Conservation (phyloP, 2,888 invertebrate genomes). For the Diogma glabrata region DNA sequence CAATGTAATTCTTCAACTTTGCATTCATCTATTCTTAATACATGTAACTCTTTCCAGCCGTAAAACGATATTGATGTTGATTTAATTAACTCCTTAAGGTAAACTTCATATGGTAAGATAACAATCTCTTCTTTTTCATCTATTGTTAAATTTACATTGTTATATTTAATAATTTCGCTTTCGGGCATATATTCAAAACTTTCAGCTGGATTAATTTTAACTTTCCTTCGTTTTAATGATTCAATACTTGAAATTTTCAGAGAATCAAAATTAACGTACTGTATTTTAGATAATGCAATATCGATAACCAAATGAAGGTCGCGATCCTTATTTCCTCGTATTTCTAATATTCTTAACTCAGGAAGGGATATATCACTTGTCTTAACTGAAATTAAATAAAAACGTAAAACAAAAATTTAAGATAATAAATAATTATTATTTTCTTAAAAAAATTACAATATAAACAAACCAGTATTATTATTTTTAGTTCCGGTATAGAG, state of each 20-base stretch:
- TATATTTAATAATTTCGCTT: constrained; percentile 25
- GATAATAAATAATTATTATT: background rate
- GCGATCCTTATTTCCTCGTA: constrained; percentile 42
- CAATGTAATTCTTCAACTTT: constrained; percentile 48
- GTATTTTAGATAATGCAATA: constrained; percentile 36
- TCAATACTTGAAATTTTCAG: constrained; percentile 37
- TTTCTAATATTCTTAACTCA: constrained; percentile 45
- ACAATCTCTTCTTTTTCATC: constrained; percentile 37
- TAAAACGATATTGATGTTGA: constrained; percentile 33
- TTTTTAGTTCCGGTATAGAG: constrained; percentile 40
- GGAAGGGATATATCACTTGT: constrained; percentile 29
- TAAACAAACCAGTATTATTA: constrained; percentile 27
- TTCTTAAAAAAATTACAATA: background rate
- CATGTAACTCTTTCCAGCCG: constrained; percentile 39
- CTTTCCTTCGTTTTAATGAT: constrained; percentile 27
- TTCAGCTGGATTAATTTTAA: constrained; percentile 30
- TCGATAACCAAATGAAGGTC: constrained; percentile 39
- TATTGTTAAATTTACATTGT: constrained; percentile 21
- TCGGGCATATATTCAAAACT: constrained; percentile 34
- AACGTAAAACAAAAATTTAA: background rate
- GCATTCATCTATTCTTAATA: constrained; percentile 48
- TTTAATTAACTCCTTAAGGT: constrained; percentile 42
- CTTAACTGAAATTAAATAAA: constrained; percentile 24
- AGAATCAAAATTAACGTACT: constrained; percentile 43
- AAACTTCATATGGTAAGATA: constrained; percentile 51